Base-by-base conservation (phyloP, 1,140 invertebrate species). In the Saxidomus purpurata region DNA sequence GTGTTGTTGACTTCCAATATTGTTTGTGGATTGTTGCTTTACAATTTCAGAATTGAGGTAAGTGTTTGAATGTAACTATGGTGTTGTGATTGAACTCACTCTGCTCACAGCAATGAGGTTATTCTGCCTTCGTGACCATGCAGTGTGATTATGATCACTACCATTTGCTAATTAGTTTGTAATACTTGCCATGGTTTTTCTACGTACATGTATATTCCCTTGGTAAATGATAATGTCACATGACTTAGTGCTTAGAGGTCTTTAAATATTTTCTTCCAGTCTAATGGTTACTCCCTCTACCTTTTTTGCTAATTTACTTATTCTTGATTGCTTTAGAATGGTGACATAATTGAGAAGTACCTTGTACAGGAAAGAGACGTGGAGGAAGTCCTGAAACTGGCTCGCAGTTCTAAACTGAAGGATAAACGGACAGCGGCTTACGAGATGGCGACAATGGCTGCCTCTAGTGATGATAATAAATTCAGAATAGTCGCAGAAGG, bases 391-490 rank as follows among this genome's bases (percentile, higher is more conserved):
- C 93, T 95, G 91, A 87, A 90, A 71, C 84, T 92, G 38, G 94
- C 95, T 2, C 92, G 87, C 40, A 89, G 90, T 89, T 91, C 92
- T 69, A 93, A 91, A 93, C 34, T 93, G 28, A 95, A 95, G 83
- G 95, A 94, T 61, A 93, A 92, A 71, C 87, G 94, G 63, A 92
- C 91, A 43, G 95, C 95, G 47, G 94, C 95, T 8, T 94, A 94
- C 93, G 95, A 95, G 69, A 87, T 95, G 83, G 93, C 95, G 11
- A 92, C 93, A 13, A 93, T 95, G 93, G 94, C 95, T 28, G 93
- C 95, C n/a, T 93, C 94, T 8, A 91, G 92, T 61, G 94, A 95
- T 88, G 95, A 95, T 88, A 95, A 95, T 89, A 95, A 95, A 76
- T 95, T 95, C 82, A 85, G 93, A n/a, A 95, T 95, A 84, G 95